Evolutionary conservation across 1,140 invertebrate genomes (phyloP).

Genomic region (Pogonognathellus flavescens): DNA sequence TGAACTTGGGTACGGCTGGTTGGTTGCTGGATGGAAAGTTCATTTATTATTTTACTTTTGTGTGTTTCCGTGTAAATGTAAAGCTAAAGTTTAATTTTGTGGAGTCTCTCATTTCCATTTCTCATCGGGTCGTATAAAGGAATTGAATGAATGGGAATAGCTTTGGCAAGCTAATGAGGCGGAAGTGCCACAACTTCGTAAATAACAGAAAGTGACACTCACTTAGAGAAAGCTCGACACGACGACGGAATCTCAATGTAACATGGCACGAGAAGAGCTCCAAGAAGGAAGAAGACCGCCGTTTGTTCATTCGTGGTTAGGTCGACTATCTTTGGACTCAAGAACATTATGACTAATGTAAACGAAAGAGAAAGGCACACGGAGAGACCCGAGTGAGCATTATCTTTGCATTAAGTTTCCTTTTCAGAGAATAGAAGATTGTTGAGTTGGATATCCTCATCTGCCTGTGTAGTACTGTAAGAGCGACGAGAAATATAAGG

Average conservation of each 20-base stretch:
- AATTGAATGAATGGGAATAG: neutral
- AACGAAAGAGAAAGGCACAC: neutral
- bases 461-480: too few species aligned
- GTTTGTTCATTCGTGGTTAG: too few species aligned
- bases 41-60: too few species aligned
- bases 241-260: neutral
- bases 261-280: neutral
- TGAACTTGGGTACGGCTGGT: too few species aligned
- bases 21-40: too few species aligned
- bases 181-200: constrained; percentile 48
- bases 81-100: too few species aligned
- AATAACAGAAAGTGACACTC: neutral
- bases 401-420: constrained; percentile 5
- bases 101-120: neutral
- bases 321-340: neutral
- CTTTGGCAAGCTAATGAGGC: constrained; percentile 58
- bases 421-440: too few species aligned
- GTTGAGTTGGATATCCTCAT: too few species aligned
- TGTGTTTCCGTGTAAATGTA: too few species aligned
- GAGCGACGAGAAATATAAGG: too few species aligned
- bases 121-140: neutral
- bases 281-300: neutral
- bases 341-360: neutral
- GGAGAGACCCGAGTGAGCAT: neutral
- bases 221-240: too few species aligned